Conservation (phyloP, 2,888 invertebrate genomes). For the Trissoscelio sp. region DNA sequence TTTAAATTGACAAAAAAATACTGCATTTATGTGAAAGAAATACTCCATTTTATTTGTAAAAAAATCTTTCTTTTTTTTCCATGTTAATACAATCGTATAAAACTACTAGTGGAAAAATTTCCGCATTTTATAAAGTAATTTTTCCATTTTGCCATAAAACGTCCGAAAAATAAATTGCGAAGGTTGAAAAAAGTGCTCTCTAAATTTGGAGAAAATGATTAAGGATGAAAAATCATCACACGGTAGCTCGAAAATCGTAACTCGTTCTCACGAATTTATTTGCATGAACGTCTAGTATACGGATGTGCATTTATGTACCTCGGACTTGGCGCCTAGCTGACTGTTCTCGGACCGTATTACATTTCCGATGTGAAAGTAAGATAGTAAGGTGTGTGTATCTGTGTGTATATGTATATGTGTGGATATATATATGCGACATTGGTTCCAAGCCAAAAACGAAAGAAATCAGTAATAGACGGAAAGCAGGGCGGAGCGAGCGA, state of each 20-base stretch:
- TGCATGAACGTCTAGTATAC: constrained; percentile 60
- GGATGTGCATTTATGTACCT: constrained; percentile 63
- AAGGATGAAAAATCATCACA: constrained; percentile 54
- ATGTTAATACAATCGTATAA: background rate
- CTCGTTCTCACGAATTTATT: constrained; percentile 61
- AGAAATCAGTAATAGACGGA: constrained; percentile 61
- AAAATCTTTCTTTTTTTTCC: background rate
- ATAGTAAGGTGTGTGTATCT: constrained; percentile 26
- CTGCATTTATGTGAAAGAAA: background rate
- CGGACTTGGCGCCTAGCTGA: constrained; percentile 69
- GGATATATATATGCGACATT: constrained; percentile 50
- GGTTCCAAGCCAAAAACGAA: constrained; percentile 66
- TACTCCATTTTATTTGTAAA: too few species aligned
- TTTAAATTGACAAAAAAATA: constrained; percentile 31
- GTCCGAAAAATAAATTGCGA: constrained; percentile 22
- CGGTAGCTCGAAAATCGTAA: constrained; percentile 38
- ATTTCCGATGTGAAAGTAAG: constrained; percentile 66
- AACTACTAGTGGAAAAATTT: background rate
- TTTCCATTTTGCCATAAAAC: constrained; percentile 20
- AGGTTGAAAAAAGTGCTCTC: constrained; percentile 17
- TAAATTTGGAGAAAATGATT: constrained; percentile 54
- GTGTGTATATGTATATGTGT: constrained; percentile 2
- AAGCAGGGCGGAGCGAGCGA: constrained; percentile 28
- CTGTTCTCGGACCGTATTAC: constrained; percentile 68
- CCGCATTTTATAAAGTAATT: constrained; percentile 12